Base-by-base conservation (phyloP, 2,113 vertebrate species). In the Bos indicus region DNA sequence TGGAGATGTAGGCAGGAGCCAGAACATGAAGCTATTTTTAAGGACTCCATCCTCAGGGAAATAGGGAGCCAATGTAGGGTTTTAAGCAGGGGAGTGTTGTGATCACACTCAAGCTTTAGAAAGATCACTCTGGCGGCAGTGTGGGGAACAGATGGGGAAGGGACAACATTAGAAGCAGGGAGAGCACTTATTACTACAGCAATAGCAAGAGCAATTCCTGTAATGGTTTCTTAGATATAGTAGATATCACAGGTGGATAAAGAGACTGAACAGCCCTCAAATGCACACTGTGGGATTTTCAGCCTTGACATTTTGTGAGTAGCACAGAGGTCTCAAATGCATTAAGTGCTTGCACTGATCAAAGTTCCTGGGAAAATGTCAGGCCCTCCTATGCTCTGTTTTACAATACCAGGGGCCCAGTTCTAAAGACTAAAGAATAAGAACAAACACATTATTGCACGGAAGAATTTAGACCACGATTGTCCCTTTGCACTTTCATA, bases 21-120 rank as follows among this genome's bases (percentile, higher is more conserved):
- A 98, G 97, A 92, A 97, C 90, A 90, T 12, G 90, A n/a, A 96
- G 96, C 94, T 98, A 95, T 97, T 98, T 98, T 97, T 97, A 98
- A 94, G 97, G 96, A 78, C 95, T 93, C 96, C 71, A 90, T 95
- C 97, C 95, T 80, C 19, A 96, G 97, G 91, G 90, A 97, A 95
- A 64, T n/a, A 77, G 97, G 97, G 96, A 98, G 97, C 97, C 97
- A 89, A 97, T 33, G 94, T 57, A 93, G 91, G 95, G 94, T 87
- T 98, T 96, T 46, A 91, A 91, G 97, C 96, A 97, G 90, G 90
- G 97, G 96, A 97, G 95, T 96, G 97, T 91, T 97, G 97, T 97
- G 97, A 95, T 97, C 96, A 94, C 95, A 96, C 95, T 57, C 94
- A 33, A 51, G 97, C 97, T 97, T 84, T 74, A 95, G 90, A 96